Base-by-base conservation (phyloP, 2,113 vertebrate species). In the Phaethon lepturus region DNA sequence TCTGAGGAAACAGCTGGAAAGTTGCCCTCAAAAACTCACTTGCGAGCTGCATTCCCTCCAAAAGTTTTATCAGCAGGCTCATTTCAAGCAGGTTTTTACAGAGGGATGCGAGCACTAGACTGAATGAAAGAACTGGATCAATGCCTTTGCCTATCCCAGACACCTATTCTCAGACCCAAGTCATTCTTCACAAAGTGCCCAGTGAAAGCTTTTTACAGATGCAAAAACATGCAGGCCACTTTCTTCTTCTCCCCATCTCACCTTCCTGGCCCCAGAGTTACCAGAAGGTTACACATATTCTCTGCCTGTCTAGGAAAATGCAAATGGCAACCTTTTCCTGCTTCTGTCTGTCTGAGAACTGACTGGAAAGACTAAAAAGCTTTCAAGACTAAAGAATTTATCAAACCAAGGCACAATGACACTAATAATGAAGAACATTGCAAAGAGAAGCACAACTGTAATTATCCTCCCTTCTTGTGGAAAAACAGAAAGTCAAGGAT, bases 1-100 rank as follows among this genome's bases (percentile, higher is more conserved):
- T 91, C 53, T 55, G 94, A 94, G 89, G 59, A 93, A 95, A 90
- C 26, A 85, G 86, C 95, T 97, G 96, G 81, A 96, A 95, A 87
- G 38, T 23, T 96, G 96, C 95, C 93, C 85, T 96, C 71, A 69
- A 95, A 95, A 91, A 66, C 62, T 95, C 67, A 87, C 82, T 91
- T 94, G 95, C 3, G 25, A 95, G 71, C 47, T 86, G 62, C 38
- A 71, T 76, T 86, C 63, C 55, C 77, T 95, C 81, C 62, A 89
- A 74, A 88, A 95, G n/a, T 72, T 91, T 88, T 75, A 97, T 97
- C 96, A 95, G 89, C 87, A 79, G 47, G 47, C 33, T 97, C 53
- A 47, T 90, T 95, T 85, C 42, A 94, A 80, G 67, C 53, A 93
- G 82, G 62, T 87, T 97, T 86, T 89, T 86, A 92, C 40, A 78